Conservation (phyloP, 2,888 invertebrate species). For the Xylophagus ater region DNA sequence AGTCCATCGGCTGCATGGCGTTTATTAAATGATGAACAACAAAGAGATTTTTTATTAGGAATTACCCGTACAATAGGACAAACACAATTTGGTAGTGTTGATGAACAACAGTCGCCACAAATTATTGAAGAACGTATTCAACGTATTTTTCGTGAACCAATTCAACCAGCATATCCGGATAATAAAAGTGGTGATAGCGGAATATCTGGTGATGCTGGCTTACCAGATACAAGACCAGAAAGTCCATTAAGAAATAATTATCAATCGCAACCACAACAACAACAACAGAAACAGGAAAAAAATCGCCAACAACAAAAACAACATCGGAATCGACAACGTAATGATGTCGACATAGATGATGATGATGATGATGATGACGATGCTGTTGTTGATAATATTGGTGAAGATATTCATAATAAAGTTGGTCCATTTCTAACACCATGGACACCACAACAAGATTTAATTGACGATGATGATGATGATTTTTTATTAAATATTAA, state of each 20-base stretch:
- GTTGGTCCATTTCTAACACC: conserved; percentile 31
- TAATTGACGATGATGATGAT: conserved; percentile 49
- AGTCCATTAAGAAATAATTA: conserved; percentile 10
- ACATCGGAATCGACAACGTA: background rate
- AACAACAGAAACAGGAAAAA: too few species aligned
- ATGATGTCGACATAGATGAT: background rate
- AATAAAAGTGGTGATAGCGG: conserved; percentile 78
- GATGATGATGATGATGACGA: background rate
- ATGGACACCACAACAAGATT: conserved; percentile 81
- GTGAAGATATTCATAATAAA: background rate
- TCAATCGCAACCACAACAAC: too few species aligned
- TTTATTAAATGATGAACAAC: conserved; percentile 42
- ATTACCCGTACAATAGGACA: background rate
- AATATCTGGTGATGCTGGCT: conserved; percentile 67
- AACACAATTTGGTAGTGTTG: too few species aligned
- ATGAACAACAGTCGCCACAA: conserved; percentile 3
- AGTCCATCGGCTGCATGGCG: conserved; percentile 78
- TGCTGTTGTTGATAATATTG: background rate
- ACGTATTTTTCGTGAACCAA: conserved; percentile 42
- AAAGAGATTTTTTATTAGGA: too few species aligned
- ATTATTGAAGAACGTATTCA: conserved; percentile 44
- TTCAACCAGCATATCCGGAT: conserved; percentile 38
- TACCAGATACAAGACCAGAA: conserved; percentile 32
- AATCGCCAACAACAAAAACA: conserved; percentile 5
- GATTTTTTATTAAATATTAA: too few species aligned